These are phyloP conservation scores for Plumapathes pennacea DNA, from an alignment of 92 coral and sea anemone species.

Conservation along the genomic window DNA sequence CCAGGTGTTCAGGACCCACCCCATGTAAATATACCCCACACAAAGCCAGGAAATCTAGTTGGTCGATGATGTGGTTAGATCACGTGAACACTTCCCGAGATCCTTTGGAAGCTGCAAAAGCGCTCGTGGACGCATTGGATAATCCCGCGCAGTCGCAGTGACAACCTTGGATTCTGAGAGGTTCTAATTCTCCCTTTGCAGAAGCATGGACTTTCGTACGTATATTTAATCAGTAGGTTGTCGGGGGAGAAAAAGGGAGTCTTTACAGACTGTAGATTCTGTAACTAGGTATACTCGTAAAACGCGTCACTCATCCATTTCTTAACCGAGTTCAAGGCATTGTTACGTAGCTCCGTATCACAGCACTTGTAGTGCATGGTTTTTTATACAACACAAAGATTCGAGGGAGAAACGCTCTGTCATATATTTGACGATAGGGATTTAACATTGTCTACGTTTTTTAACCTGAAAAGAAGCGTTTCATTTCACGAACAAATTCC, in stretches of 20 bases:
- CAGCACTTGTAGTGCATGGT: neutral
- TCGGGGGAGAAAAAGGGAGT: too few relatives aligned
- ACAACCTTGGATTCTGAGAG: slow-evolving; percentile 14
- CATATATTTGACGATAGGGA: too few relatives aligned
- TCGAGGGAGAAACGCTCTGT: too few relatives aligned
- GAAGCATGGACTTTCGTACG: neutral
- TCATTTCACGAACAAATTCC: too few relatives aligned
- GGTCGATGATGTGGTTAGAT: slow-evolving; percentile 59
- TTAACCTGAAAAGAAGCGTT: too few relatives aligned
- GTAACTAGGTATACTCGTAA: neutral
- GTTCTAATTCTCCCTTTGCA: neutral
- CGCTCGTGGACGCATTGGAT: slow-evolving; percentile 45
- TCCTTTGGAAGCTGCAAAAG: slow-evolving; percentile 81
- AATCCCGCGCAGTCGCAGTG: too few relatives aligned
- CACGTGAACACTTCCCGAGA: slow-evolving; percentile 56
- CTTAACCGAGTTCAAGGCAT: neutral
- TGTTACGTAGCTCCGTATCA: neutral
- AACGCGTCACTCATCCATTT: neutral
- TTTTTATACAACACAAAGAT: too few relatives aligned
- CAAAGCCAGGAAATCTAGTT: slow-evolving; percentile 30
- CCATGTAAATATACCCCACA: slow-evolving; percentile 67
- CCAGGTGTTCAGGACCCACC: slow-evolving; percentile 44
- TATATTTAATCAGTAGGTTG: neutral
- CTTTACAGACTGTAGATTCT: neutral
- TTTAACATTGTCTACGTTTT: too few relatives aligned